Base-by-base conservation (phyloP, 2,113 vertebrate species). In the Burhinus bistriatus region DNA sequence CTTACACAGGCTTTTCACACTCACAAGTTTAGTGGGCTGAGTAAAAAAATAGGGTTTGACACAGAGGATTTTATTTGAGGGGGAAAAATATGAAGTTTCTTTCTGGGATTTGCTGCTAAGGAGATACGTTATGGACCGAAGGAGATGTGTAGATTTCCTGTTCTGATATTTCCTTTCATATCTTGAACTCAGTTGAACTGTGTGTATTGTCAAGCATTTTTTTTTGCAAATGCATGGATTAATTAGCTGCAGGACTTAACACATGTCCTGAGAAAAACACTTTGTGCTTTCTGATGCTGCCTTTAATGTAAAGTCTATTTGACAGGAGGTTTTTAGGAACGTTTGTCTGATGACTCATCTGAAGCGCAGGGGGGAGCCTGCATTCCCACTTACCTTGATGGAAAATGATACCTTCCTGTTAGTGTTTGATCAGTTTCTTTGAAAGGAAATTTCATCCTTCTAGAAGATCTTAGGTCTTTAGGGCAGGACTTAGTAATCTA, bases 211-310 rank as follows among this genome's bases (percentile, higher is more conserved):
- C 76, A 90, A 87, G 69, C 27, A 72, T 69, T 91, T 72, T 49
- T 49, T 71, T 91, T 84, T 68, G 32, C 62, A 87, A 92, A 68
- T 72, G 71, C 7, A 7, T 20, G 72, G 61, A 89, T 89, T 93
- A 91, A 97, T 96, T 93, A 89, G 80, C 86, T 82, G 69, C 83
- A 93, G 95, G 25, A 79, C 44, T 76, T 72, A 78, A 72, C 34
- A 38, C 27, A 42, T n/a, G 62, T 83, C 95, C 80, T 15, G 65
- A 89, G 91, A 87, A 89, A 95, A 94, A 76, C 81, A 66, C 49
- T 89, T 54, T 27, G 30, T 93, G 58, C 87, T 88, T 87, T 76
- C 52, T 82, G 93, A 68, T 20, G 19, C 66, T 79, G 69, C 44
- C 69, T 95, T 89, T 87, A 82, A 82, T 69, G 70, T 54, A 11